phyloP scores from a whole-genome alignment of 53 echinoderm and acorn worm genomes.

The Antedon mediterranea region DNA sequence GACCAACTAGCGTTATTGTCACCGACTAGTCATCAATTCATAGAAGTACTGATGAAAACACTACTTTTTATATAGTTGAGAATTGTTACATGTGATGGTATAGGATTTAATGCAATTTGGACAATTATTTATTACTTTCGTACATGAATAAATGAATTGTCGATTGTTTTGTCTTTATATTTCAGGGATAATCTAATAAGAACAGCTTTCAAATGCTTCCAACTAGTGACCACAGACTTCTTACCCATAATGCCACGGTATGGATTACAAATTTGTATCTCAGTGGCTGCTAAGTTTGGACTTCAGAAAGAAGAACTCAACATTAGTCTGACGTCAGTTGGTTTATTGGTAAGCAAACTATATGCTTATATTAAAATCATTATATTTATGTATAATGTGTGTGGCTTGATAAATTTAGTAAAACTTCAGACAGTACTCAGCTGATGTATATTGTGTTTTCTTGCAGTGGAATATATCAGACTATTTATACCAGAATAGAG shows the following conservation, averaged over 20 bases:
- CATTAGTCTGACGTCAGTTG: conserved; percentile 95
- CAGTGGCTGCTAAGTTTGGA: conserved; percentile 86
- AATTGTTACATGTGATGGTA: too few species aligned
- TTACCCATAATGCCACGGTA: conserved; percentile 93
- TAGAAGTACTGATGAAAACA: too few species aligned
- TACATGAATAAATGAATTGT: not conserved
- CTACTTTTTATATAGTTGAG: too few species aligned
- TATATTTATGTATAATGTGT: not conserved
- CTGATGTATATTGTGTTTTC: not conserved
- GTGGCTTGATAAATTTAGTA: too few species aligned
- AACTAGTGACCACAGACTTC: conserved; percentile 88
- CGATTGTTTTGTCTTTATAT: not conserved
- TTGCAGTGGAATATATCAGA: conserved; percentile 95
- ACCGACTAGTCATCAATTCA: too few species aligned
- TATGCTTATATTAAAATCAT: too few species aligned
- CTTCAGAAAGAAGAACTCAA: conserved; percentile 86
- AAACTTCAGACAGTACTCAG: too few species aligned
- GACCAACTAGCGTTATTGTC: too few species aligned
- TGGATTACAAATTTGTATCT: conserved; percentile 78
- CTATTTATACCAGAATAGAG: conserved; percentile 86
- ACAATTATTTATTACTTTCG: too few species aligned
- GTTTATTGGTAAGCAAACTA: conserved; percentile 54
- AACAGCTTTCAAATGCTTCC: conserved; percentile 80
- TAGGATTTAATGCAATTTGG: too few species aligned
- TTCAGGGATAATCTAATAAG: conserved; percentile 71